Evolutionary conservation across 2,797 vertebrate species (phyloP), one percentile per base, ranked within the genome.

Genomic region (Melanotaenia parkinsoni): DNA sequence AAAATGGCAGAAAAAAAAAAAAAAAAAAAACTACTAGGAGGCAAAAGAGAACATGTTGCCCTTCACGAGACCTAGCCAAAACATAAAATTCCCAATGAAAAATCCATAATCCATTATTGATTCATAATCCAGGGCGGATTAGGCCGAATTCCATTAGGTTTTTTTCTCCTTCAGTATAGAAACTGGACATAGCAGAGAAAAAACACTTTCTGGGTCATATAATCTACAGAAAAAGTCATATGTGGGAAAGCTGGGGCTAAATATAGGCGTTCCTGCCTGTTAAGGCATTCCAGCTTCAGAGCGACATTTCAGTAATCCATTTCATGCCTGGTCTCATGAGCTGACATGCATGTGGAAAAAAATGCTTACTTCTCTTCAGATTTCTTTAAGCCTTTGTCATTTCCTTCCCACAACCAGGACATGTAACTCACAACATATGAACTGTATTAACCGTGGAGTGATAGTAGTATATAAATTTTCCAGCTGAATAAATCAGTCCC

Each of bases 41-140:
- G 40, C 22, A 26, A 20, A 26, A 37, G 33, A 33, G 24, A 64
- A 59, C 64, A 66, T 22, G 35, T 12, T 67, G 64, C 4, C 80
- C 81, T 89, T 79, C 22, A 76, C 30, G 0, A 45, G 68, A 78
- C 82, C 78, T 82, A 78, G 32, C 47, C 51, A 53, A 82, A 89
- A 86, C 68, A 84, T 60, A 45, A 79, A 61, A 83, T 80, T 89
- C 78, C 80, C 79, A 82, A 82, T 82, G 78, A 86, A 85, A 89
- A 87, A 89, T 90, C 81, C 76, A 86, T 88, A 91, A 92, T 89
- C 85, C 82, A 78, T 70, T 70, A 89, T 84, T 84, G 81, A 91
- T 87, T 86, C 74, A 72, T 92, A 92, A 92, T 93, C 89, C 88
- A 43, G 54, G 38, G 22, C 3, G 61, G 88, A 91, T 91, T 91